These are phyloP conservation scores for Atopsyche davidsoni DNA, from an alignment of 1,140 invertebrate genomes.

Conservation along the genomic window DNA sequence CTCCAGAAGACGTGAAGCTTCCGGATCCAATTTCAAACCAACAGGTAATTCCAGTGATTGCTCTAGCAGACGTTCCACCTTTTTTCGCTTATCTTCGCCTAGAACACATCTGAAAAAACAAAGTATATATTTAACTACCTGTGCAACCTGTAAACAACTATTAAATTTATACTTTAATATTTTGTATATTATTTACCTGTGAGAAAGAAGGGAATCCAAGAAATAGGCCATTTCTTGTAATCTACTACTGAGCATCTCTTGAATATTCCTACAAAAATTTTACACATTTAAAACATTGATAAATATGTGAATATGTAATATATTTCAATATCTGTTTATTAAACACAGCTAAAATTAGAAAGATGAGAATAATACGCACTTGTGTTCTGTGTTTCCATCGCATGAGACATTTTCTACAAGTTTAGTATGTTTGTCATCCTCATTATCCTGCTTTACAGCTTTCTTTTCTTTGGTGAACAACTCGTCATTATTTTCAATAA, in stretches of 20 bases:
- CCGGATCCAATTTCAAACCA: conserved; percentile 41
- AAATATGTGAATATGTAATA: too few species aligned
- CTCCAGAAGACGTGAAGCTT: conserved; percentile 38
- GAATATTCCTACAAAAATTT: conserved; percentile 41
- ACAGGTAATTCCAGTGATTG: conserved; percentile 45
- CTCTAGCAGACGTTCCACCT: conserved; percentile 46
- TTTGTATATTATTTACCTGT: conserved; percentile 47
- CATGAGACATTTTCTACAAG: too few species aligned
- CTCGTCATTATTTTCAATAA: too few species aligned
- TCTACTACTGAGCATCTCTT: conserved; percentile 53
- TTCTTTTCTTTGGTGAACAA: too few species aligned
- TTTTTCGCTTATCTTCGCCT: conserved; percentile 45
- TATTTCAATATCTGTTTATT: too few species aligned
- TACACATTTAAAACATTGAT: too few species aligned
- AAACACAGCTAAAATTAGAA: too few species aligned
- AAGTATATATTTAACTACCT: conserved; percentile 3
- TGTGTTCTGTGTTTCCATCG: too few species aligned
- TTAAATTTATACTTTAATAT: background rate
- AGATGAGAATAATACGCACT: too few species aligned
- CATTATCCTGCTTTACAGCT: too few species aligned
- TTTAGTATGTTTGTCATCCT: too few species aligned
- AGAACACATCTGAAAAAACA: conserved; percentile 40
- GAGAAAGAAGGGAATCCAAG: conserved; percentile 61
- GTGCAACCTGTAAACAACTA: background rate
- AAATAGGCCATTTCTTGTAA: conserved; percentile 66